phyloP scores from a whole-genome alignment of 1,140 invertebrate genomes.

The Drusus annulatus region DNA sequence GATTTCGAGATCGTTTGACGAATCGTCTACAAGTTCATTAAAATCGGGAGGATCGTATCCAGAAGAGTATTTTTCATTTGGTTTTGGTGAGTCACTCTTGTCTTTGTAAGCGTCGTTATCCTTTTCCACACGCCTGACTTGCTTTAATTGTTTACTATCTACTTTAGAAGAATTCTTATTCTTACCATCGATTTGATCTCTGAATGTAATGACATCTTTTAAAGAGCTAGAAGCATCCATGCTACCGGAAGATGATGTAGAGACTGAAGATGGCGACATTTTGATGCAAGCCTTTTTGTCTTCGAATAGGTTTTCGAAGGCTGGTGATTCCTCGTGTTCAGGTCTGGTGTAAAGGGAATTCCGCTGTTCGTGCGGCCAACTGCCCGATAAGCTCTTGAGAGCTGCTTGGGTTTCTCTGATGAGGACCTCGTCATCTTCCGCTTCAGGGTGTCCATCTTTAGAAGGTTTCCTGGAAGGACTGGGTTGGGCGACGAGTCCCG shows the following conservation, averaged over 20 bases:
- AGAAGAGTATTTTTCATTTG: constrained; percentile 67
- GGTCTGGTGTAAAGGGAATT: constrained; percentile 76
- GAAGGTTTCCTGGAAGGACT: constrained; percentile 60
- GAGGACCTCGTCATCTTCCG: constrained; percentile 83
- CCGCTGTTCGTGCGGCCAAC: constrained; percentile 79
- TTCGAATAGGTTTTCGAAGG: constrained; percentile 88
- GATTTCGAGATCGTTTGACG: constrained; percentile 84
- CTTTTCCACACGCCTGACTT: constrained; percentile 65
- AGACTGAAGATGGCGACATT: constrained; percentile 76
- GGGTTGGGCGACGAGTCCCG: constrained; percentile 59
- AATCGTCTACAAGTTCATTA: constrained; percentile 85
- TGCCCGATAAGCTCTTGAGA: constrained; percentile 85
- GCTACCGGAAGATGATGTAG: constrained; percentile 75
- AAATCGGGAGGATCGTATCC: constrained; percentile 83
- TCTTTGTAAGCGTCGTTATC: constrained; percentile 62
- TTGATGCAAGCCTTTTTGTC: constrained; percentile 81
- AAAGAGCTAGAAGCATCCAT: constrained; percentile 73
- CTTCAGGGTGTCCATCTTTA: constrained; percentile 58
- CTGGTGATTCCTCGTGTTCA: constrained; percentile 83
- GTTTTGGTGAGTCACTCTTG: constrained; percentile 63
- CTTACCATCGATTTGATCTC: constrained; percentile 69
- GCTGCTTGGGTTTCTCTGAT: constrained; percentile 90
- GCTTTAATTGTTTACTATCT: constrained; percentile 61
- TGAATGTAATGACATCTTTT: constrained; percentile 78
- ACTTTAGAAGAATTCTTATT: constrained; percentile 61